Conservation (phyloP, 1,140 invertebrate genomes). For the Ceratosolen solmsi region DNA sequence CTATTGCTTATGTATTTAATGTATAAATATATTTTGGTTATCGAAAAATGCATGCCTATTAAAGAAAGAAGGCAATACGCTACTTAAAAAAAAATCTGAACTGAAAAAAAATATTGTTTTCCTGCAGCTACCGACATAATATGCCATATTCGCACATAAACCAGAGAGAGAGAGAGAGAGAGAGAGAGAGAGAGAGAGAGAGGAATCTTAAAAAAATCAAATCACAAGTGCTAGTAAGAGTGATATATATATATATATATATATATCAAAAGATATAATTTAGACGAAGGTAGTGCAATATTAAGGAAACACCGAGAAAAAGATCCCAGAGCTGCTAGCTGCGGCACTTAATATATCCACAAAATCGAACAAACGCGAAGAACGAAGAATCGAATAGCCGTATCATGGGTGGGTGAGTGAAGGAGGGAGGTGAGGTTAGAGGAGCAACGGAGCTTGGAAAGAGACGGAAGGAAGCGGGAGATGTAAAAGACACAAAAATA, state of each 20-base stretch:
- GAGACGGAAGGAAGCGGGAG: slow-evolving; percentile 32
- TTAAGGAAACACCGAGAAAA: slow-evolving; percentile 51
- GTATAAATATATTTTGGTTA: no score
- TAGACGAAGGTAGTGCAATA: slow-evolving; percentile 57
- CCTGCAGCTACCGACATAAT: no score
- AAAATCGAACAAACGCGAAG: slow-evolving; percentile 4
- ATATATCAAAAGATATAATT: slow-evolving; percentile 64
- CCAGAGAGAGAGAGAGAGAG: neutral
- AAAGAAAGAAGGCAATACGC: no score
- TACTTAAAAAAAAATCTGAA: no score
- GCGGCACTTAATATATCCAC: neutral
- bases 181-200: neutral
- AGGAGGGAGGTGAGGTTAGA: slow-evolving; percentile 42
- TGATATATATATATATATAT: no score
- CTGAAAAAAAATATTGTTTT: no score
- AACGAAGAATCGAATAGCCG: slow-evolving; percentile 20
- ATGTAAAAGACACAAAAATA: slow-evolving; percentile 35
- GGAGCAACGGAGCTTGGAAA: slow-evolving; percentile 32
- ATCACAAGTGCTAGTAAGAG: no score
- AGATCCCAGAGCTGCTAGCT: slow-evolving; percentile 21
- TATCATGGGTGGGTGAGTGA: neutral
- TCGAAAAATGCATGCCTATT: no score
- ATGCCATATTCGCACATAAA: no score
- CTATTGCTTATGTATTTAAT: no score
- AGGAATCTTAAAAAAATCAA: no score